phyloP scores from a whole-genome alignment of 1,140 invertebrate species.

The Proctacanthus coquilletti region DNA sequence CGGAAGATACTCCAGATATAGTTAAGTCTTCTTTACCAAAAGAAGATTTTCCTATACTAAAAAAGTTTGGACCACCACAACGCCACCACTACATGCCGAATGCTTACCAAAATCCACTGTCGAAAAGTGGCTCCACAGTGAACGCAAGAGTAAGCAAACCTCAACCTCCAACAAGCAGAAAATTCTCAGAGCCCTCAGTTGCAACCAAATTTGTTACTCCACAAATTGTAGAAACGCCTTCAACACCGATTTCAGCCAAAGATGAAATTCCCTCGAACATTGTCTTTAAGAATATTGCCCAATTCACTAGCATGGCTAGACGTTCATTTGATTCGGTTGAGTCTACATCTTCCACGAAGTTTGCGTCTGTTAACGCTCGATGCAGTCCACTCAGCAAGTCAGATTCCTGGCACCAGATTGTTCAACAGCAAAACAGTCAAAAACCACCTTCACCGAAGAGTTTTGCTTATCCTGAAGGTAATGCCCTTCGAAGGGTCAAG shows the following conservation, averaged over 20 bases:
- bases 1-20: conserved; percentile 23
- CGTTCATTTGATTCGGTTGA: no score
- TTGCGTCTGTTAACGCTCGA: no score
- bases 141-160: background rate
- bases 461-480: conserved; percentile 12
- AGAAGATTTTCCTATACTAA: conserved; percentile 19
- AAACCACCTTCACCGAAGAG: conserved; percentile 22
- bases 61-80: conserved; percentile 27
- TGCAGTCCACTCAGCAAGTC: conserved; percentile 46
- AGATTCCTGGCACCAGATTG: conserved; percentile 62
- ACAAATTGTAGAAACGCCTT: conserved; percentile 20
- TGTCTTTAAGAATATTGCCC: conserved; percentile 24
- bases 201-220: conserved; percentile 11
- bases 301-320: conserved; percentile 18
- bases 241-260: conserved; percentile 18
- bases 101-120: conserved; percentile 23
- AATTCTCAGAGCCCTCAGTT: conserved; percentile 1
- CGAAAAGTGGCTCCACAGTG: conserved; percentile 8
- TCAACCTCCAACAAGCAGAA: conserved; percentile 3
- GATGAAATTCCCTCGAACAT: conserved; percentile 27
- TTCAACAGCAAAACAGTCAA: conserved; percentile 19
- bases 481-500: conserved; percentile 44
- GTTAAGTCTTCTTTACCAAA: conserved; percentile 27
- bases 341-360: no score
- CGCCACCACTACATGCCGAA: conserved; percentile 25